Conservation (phyloP, 2,797 vertebrate species). For the Natrix natrix region DNA sequence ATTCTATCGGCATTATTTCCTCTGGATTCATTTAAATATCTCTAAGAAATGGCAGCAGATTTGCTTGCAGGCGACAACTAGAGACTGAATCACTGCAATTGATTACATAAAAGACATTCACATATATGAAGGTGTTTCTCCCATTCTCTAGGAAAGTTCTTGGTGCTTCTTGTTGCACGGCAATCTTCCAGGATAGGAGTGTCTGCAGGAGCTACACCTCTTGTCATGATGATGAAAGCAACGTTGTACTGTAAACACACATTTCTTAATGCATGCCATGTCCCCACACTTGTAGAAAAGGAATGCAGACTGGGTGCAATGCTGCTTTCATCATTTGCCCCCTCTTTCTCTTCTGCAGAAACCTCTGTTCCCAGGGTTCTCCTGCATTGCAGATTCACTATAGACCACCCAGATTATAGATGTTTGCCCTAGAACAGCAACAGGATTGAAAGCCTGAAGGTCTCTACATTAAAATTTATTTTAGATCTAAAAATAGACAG, state of each 20-base stretch:
- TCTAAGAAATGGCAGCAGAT: not conserved
- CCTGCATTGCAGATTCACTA: not conserved
- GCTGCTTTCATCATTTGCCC: not conserved
- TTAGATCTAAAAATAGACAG: not conserved
- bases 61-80: not conserved
- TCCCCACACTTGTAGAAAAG: not conserved
- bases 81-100: not conserved
- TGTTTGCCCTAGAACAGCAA: not conserved
- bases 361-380: not conserved
- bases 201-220: not conserved
- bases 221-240: not conserved
- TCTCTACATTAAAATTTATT: not conserved
- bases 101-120: not conserved
- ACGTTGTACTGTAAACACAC: not conserved
- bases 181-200: not conserved
- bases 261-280: not conserved
- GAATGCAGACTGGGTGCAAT: not conserved
- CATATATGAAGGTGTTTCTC: slow-evolving; percentile 1
- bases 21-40: not conserved
- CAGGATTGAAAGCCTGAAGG: not conserved
- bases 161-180: not conserved
- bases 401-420: not conserved
- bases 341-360: not conserved
- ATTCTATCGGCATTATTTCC: not conserved
- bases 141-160: not conserved